A percentile compares a stretch with the other conserved stretches of the same genome.
phyloP scores from a whole-genome alignment of 2,888 invertebrate species.

The Clusia tigrina region DNA sequence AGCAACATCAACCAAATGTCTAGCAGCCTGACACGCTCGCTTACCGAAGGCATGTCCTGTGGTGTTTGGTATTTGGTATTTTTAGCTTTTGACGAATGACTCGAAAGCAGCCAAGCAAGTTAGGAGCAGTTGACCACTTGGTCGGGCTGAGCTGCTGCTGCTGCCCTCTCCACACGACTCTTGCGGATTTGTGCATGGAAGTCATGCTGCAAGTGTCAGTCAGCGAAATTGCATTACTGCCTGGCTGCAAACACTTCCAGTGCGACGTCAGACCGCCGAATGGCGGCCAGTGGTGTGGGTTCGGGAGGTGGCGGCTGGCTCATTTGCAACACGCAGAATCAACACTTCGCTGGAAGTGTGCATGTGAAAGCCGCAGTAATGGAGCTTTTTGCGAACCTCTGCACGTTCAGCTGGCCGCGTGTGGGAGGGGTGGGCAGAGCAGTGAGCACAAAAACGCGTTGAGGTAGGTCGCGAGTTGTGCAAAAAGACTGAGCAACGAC shows the following conservation, averaged over 20 bases:
- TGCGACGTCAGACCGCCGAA: not conserved
- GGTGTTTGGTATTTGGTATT: not conserved
- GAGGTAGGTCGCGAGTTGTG: slow-evolving; percentile 4
- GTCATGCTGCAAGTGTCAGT: slow-evolving; percentile 1
- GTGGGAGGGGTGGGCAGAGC: too few species aligned
- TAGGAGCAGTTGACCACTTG: slow-evolving; percentile 29
- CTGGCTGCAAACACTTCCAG: not conserved
- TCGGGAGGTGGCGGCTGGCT: too few species aligned
- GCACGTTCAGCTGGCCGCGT: not conserved
- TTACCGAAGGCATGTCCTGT: not conserved
- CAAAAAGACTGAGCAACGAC: too few species aligned
- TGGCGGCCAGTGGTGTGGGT: not conserved
- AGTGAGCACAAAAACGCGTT: too few species aligned
- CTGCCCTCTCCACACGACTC: too few species aligned
- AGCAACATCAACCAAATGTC: too few species aligned
- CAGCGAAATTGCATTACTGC: not conserved
- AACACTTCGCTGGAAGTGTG: not conserved
- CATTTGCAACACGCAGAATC: not conserved
- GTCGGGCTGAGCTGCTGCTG: not conserved
- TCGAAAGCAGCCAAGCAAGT: slow-evolving; percentile 27
- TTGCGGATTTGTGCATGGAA: too few species aligned
- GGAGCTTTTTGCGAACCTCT: not conserved
- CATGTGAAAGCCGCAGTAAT: not conserved
- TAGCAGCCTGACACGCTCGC: too few species aligned
- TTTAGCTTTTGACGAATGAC: slow-evolving; percentile 34